Evolutionary conservation across 2,113 vertebrate genomes (phyloP), one percentile per base, ranked within the genome.

Genomic region (Dicaeum eximium): DNA sequence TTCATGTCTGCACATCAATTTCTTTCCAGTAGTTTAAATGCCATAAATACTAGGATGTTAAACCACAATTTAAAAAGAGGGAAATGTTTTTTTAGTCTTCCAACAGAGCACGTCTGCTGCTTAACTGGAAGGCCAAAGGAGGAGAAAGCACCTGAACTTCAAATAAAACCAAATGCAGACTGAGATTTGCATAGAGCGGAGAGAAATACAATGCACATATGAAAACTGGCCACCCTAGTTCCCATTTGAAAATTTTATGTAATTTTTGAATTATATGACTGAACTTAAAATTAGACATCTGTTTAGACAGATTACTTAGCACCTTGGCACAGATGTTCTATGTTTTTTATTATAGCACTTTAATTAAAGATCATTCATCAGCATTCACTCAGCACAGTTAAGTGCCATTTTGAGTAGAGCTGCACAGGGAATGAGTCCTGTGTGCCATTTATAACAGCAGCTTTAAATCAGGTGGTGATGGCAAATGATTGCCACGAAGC

Each of bases 351-450:
- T 91, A 60, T 16, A 74, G 72, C 0, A 1, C 69, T 96, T 95
- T 94, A 96, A 96, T 97, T 95, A 96, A 94, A 88, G 90, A 92
- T 30, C 53, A 61, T 94, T 80, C 82, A 96, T 96, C 93, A 92
- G 60, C 75, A 69, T 86, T 95, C 90, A 92, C 44, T 93, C 93
- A 88, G 45, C 13, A 1, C 69, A 48, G 88, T 88, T 78, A 90
- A 95, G 90, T 88, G 75, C 75, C 75, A 84, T 74, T 94, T 95
- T 53, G 64, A 90, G 22, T 37, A 71, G 65, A 83, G 86, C 75
- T 90, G 79, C 67, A 23, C 22, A 3, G 56, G 24, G 79, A 94
- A 86, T 71, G 92, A 62, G 54, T 56, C 72, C 72, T 86, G 47
- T 1, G 0, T 65, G 40, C 37, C 57, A 45, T 60, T 75, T 90